Evolutionary conservation across 1,140 invertebrate genomes (phyloP).

Genomic region (Chironomus tepperi): DNA sequence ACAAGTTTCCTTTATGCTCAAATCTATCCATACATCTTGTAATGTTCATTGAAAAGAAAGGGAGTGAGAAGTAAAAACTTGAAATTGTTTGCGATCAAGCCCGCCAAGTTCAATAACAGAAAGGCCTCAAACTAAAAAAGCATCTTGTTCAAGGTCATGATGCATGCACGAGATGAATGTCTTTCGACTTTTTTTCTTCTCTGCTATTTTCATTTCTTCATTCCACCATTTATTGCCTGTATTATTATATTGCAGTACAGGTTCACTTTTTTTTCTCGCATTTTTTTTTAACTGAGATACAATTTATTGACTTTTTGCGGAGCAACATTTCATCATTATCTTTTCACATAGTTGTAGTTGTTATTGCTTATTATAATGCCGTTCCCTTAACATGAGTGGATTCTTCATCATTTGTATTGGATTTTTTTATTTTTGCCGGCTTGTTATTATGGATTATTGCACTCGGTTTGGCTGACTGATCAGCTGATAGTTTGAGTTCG

Average conservation of each 20-base stretch:
- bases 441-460: no score
- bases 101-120: not conserved
- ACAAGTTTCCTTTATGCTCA: no score
- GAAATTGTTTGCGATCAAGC: not conserved
- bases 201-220: no score
- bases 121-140: not conserved
- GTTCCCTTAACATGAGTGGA: not conserved
- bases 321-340: constrained; percentile 7
- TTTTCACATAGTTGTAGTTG: not conserved
- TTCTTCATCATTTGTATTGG: not conserved
- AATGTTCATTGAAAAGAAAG: not conserved
- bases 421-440: no score
- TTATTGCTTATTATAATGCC: not conserved
- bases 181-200: not conserved
- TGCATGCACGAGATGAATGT: constrained; percentile 6
- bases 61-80: not conserved
- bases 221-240: no score
- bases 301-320: not conserved
- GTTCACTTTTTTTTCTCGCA: not conserved
- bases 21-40: not conserved
- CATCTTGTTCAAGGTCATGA: constrained; percentile 11
- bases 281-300: not conserved
- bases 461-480: no score
- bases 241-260: no score
- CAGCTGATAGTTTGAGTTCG: no score